Base-by-base conservation (phyloP, 2,888 invertebrate species). In the Chloromyia formosa region DNA sequence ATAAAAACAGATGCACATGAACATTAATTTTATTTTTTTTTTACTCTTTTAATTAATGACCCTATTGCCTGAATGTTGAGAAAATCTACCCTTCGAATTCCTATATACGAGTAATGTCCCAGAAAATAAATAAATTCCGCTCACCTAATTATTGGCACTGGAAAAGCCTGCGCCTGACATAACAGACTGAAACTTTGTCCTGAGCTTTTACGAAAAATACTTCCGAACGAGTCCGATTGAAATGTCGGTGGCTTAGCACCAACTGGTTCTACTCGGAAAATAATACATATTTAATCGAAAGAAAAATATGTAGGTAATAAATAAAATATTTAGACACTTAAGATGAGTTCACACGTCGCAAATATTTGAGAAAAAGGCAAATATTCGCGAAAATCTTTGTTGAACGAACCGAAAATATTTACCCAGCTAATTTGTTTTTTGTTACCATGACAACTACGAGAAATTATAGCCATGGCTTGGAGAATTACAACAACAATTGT, bases 81-180 rank as follows among this genome's bases (percentile, higher is more conserved):
- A 72, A 40, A 42, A 49, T 49, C 16, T 49, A n/a, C 49, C n/a
- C n/a, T n/a, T n/a, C n/a, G n/a, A n/a, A n/a, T n/a, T n/a, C 27
- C 27, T 35, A 35, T 35, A 35, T 35, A 35, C 27, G 27, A 35
- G 27, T 35, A 35, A 35, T n/a, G n/a, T n/a, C n/a, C n/a, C n/a
- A 35, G 27, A 35, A 35, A 35, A 35, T 4, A 35, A 35, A 2
- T 4, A 35, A 35, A 2, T 2, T 35, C 7, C 3, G 3, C 45
- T 49, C 87, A 91, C 90, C 90, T 90, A 87, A 89, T 90, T 77
- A 89, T 80, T 79, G 92, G 92, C 79, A 91, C 88, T 66, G 92
- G 92, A 83, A 85, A 88, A 16, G 88, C 90, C 83, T 91, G 90
- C 68, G 90, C 89, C 78, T 89, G 89, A 81, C 90, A 91, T 73